These are phyloP conservation scores for Brachyhypopomus occidentalis DNA, from an alignment of 2,113 vertebrate genomes.

Conservation along the genomic window DNA sequence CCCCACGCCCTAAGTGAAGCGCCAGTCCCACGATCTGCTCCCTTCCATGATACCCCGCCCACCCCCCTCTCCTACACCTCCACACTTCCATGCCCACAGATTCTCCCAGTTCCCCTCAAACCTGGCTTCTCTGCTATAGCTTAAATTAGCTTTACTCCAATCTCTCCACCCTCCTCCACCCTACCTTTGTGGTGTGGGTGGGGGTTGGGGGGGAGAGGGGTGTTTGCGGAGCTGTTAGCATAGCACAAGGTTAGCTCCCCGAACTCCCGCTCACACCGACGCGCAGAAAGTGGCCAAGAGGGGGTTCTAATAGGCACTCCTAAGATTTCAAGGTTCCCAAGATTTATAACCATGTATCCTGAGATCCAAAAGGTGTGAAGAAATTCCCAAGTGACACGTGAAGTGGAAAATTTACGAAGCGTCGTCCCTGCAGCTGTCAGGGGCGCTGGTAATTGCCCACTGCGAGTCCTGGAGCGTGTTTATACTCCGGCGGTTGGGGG, in stretches of 20 bases:
- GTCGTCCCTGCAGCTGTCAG: slow-evolving; percentile 54
- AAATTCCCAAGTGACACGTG: slow-evolving; percentile 39
- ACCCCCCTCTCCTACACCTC: neutral
- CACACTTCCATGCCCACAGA: neutral
- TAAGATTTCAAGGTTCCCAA: slow-evolving; percentile 27
- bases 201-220: too few species aligned
- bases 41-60: too few species aligned
- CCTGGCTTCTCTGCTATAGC: neutral
- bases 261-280: slow-evolving; percentile 1
- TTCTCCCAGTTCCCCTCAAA: neutral
- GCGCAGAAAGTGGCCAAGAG: neutral
- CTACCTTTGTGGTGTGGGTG: too few species aligned
- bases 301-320: slow-evolving; percentile 45
- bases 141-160: slow-evolving; percentile 39
- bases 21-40: neutral
- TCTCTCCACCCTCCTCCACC: neutral
- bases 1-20: slow-evolving; percentile 15
- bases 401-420: slow-evolving; percentile 49
- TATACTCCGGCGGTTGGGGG: slow-evolving; percentile 8
- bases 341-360: slow-evolving; percentile 43
- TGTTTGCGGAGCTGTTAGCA: neutral
- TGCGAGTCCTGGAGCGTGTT: slow-evolving; percentile 45
- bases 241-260: slow-evolving; percentile 37
- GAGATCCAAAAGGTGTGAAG: slow-evolving; percentile 24
- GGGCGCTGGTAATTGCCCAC: slow-evolving; percentile 53